Evolutionary conservation across 2,113 vertebrate genomes (phyloP), one percentile per base, ranked within the genome.

Genomic region (Cephalopholis sonnerati): DNA sequence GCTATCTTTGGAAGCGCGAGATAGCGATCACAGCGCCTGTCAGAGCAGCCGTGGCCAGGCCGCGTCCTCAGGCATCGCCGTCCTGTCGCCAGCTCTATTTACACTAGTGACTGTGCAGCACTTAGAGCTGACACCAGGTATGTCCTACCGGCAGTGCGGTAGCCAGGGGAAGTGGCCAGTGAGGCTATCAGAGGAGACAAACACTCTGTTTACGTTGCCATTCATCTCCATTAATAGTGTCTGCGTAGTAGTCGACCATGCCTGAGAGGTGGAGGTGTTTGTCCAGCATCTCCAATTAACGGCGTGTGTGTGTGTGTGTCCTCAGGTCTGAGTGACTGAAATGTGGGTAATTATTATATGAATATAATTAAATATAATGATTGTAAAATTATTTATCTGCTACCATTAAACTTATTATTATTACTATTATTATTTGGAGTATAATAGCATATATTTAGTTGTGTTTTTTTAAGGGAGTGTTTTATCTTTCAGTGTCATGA

Each of bases 41-140:
- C 84, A 89, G 89, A 84, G 91, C 87, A 72, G 90, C 87, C 46
- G 70, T 64, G 91, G 71, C 90, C 82, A 74, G 84, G 85, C 89
- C 72, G 88, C 89, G 91, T 95, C 94, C 95, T 92, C 87, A 93
- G 95, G 94, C 95, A 92, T 93, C 94, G 94, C 94, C 94, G 91
- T 85, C 59, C 93, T 96, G 96, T 96, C 95, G 94, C 95, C 95
- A 95, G 79, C 85, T 89, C 91, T 95, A 93, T 96, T 96, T 95
- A 95, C 95, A 94, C 87, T 94, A 88, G 94, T 90, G 91, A 85
- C 92, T 93, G 72, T 80, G 84, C 89, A 86, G 92, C 95, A 96
- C 95, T 96, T 95, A 94, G 80, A 65, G 88, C 93, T 94, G 94
- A 94, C 93, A 93, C 91, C 93, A 95, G 94, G 94, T 95, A 95